Percentiles rank a stretch among this genome's conserved stretches.
phyloP scores from a whole-genome alignment of 1,140 invertebrate species.

The Anastatus disparis region DNA sequence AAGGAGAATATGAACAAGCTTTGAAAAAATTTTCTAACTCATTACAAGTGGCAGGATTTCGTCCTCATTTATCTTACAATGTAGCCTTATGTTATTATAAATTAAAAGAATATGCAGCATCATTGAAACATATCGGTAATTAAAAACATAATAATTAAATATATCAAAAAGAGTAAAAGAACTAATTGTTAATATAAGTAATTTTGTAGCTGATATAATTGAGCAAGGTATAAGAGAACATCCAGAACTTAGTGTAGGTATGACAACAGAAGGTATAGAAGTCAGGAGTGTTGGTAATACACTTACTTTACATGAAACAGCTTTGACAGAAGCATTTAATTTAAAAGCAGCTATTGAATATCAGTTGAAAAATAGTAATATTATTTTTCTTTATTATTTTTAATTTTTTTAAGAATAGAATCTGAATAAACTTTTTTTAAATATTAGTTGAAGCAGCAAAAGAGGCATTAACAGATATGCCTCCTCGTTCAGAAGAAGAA shows the following conservation, averaged over 20 bases:
- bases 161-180: neutral
- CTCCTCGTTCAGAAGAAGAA: conserved; percentile 95
- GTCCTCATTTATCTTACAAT: conserved; percentile 94
- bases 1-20: conserved; percentile 90
- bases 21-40: conserved; percentile 92
- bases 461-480: conserved; percentile 98
- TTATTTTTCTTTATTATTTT: neutral
- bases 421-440: conserved; percentile 27
- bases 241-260: conserved; percentile 96
- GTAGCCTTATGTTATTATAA: conserved; percentile 95
- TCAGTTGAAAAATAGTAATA: conserved; percentile 90
- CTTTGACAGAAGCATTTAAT: conserved; percentile 98
- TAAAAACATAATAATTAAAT: neutral
- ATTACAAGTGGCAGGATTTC: conserved; percentile 88
- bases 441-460: conserved; percentile 85
- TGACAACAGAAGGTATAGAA: conserved; percentile 98
- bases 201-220: conserved; percentile 86
- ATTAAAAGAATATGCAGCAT: conserved; percentile 91
- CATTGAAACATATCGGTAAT: conserved; percentile 85
- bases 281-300: conserved; percentile 98
- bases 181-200: neutral
- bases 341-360: conserved; percentile 98
- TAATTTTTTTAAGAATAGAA: neutral
- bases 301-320: conserved; percentile 93
- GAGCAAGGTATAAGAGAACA: conserved; percentile 96